Conservation (phyloP, 2,113 vertebrate genomes). For the Chlorodrepanis virens region DNA sequence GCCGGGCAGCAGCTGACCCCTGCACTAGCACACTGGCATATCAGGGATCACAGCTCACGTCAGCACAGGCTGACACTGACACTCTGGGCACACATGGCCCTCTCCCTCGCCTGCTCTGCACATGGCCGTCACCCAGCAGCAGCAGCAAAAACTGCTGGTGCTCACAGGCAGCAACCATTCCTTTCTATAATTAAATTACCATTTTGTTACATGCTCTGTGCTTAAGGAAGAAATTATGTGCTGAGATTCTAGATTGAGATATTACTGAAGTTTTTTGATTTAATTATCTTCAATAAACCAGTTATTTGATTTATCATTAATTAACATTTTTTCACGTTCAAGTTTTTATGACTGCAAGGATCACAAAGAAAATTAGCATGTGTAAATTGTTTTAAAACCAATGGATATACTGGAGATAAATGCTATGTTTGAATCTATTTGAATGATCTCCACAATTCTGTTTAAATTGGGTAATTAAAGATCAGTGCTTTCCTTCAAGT, state of each 20-base stretch:
- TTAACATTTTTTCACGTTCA: not conserved
- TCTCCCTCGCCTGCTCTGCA: not conserved
- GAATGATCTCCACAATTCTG: not conserved
- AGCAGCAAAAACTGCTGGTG: not conserved
- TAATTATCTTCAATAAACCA: not conserved
- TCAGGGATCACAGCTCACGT: constrained; percentile 28
- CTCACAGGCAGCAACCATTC: not conserved
- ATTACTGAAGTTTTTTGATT: not conserved
- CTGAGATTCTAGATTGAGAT: not conserved
- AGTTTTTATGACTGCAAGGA: not conserved
- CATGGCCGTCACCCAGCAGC: not conserved
- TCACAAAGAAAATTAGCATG: not conserved
- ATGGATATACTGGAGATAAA: not conserved
- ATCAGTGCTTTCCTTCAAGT: not conserved
- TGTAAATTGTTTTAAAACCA: not conserved
- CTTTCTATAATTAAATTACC: constrained; percentile 25
- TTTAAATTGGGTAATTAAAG: not conserved
- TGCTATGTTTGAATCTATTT: not conserved
- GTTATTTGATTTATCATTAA: not conserved
- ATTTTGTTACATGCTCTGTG: not conserved
- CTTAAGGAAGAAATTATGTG: not conserved
- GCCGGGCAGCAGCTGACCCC: constrained; percentile 66
- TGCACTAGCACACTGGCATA: constrained; percentile 28
- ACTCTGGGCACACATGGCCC: constrained; percentile 48
- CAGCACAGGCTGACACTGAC: constrained; percentile 41